These are phyloP conservation scores for Cryptoblepharus egeriae DNA, from an alignment of 2,797 vertebrate genomes.

Conservation along the genomic window DNA sequence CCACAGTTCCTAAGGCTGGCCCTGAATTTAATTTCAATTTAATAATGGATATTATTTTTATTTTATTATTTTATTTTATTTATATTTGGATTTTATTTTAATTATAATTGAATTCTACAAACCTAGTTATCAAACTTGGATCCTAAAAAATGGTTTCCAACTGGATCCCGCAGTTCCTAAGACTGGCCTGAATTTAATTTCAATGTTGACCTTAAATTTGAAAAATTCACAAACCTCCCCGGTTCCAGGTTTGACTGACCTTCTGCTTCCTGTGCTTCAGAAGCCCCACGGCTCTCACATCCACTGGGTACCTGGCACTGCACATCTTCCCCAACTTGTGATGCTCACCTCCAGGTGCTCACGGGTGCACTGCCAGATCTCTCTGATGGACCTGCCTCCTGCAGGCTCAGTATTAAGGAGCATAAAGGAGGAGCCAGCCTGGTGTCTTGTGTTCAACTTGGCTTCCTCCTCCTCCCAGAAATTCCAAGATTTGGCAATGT, in stretches of 20 bases:
- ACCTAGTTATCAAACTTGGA: no score
- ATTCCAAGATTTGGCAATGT: constrained; percentile 32
- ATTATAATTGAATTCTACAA: no score
- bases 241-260: constrained; percentile 37
- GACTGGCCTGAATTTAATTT: no score
- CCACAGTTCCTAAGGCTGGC: no score
- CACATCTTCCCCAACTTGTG: constrained; percentile 32
- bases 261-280: constrained; percentile 65
- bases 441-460: not conserved
- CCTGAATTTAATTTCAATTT: no score
- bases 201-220: no score
- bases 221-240: no score
- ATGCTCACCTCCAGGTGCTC: not conserved
- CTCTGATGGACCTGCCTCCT: accelerated
- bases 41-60: no score
- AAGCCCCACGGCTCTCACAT: constrained; percentile 61
- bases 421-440: constrained; percentile 33
- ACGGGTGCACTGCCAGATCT: not conserved
- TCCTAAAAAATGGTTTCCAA: no score
- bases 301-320: constrained; percentile 56
- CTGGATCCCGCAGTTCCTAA: no score
- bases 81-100: no score
- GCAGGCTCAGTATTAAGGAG: not conserved
- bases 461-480: constrained; percentile 61
- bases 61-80: no score